These are phyloP conservation scores for Gallinago stenura DNA, from an alignment of 2,797 vertebrate species.

Conservation along the genomic window DNA sequence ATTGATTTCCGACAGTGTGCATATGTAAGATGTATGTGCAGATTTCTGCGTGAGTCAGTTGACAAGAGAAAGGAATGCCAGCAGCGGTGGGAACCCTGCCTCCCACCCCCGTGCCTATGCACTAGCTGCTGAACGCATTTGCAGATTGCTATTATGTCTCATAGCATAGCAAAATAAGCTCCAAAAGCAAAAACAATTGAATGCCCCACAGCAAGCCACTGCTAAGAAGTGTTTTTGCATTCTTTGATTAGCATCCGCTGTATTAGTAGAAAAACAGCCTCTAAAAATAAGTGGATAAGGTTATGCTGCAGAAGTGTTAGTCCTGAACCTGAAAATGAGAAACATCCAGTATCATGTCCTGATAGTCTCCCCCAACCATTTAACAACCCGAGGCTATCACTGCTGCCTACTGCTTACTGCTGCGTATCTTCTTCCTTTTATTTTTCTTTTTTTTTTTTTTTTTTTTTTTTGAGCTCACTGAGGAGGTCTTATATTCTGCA, in stretches of 20 bases:
- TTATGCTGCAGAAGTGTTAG: neutral
- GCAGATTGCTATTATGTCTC: neutral
- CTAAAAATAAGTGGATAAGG: neutral
- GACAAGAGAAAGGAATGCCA: neutral
- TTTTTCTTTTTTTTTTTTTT: neutral
- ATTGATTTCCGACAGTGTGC: neutral
- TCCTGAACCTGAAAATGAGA: neutral
- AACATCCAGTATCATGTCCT: neutral
- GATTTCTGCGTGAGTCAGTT: neutral
- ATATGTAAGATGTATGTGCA: neutral
- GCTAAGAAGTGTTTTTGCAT: neutral
- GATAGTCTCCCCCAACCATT: neutral
- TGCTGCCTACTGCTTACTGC: neutral
- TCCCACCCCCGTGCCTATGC: neutral
- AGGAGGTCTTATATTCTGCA: neutral
- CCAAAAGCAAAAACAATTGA: neutral
- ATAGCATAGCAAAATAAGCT: neutral
- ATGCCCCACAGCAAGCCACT: accelerated
- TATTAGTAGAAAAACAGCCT: neutral
- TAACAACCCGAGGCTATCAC: neutral
- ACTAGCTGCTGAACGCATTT: neutral
- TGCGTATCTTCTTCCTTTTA: neutral
- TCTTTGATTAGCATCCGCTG: neutral
- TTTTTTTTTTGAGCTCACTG: neutral
- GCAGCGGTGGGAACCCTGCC: neutral